These are phyloP conservation scores for Argyresthia albistria DNA, from an alignment of 2,888 invertebrate species.

Conservation along the genomic window DNA sequence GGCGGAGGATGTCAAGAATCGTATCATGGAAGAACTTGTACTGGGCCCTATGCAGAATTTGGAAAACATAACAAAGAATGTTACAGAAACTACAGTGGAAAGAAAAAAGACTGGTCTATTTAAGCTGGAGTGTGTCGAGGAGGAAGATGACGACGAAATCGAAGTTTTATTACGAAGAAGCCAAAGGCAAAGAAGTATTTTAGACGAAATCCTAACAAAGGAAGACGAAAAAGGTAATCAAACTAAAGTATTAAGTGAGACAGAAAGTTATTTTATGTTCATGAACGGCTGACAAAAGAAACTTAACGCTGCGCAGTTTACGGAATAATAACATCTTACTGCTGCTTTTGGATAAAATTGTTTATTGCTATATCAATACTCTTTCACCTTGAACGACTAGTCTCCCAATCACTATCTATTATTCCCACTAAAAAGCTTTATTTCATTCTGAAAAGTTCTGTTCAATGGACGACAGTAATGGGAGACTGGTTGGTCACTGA, in stretches of 20 bases:
- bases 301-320: conserved; percentile 55
- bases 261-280: conserved; percentile 25
- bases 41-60: conserved; percentile 39
- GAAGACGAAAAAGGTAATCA: conserved; percentile 72
- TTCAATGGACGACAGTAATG: too few relatives aligned
- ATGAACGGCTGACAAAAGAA: conserved; percentile 41
- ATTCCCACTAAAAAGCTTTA: conserved; percentile 25
- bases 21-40: conserved; percentile 57
- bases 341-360: conserved; percentile 32
- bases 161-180: conserved; percentile 77
- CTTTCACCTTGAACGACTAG: too few relatives aligned
- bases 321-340: conserved; percentile 17
- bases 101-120: conserved; percentile 34
- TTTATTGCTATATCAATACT: conserved; percentile 7
- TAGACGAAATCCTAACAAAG: conserved; percentile 78
- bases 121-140: conserved; percentile 48
- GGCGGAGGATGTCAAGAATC: conserved; percentile 50
- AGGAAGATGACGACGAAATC: conserved; percentile 73
- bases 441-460: too few relatives aligned
- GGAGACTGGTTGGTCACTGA: conserved; percentile 29
- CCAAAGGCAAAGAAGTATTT: conserved; percentile 78
- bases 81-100: conserved; percentile 48
- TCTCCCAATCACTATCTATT: conserved; percentile 6
- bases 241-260: conserved; percentile 33
- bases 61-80: conserved; percentile 53